Conservation (phyloP, 2,797 vertebrate genomes). For the Eidolon dupreanum region DNA sequence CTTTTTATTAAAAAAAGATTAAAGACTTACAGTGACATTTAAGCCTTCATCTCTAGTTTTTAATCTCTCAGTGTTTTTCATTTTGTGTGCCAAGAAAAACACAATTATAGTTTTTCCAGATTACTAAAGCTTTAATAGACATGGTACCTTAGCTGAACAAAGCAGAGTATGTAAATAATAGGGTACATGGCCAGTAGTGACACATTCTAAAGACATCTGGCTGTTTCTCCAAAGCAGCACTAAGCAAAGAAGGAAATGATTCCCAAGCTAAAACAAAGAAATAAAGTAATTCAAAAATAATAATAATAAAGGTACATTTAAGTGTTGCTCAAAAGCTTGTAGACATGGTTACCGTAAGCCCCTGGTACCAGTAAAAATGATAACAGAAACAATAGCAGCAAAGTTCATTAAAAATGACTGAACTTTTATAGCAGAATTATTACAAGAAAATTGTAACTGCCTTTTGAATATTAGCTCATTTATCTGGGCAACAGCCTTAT, state of each 20-base stretch:
- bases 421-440: not conserved
- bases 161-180: constrained; percentile 44
- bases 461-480: constrained; percentile 44
- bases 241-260: constrained; percentile 52
- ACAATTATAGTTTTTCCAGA: constrained; percentile 16
- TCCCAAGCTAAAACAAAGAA: constrained; percentile 50
- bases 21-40: constrained; percentile 43
- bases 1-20: constrained; percentile 13
- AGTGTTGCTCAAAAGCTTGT: constrained; percentile 20
- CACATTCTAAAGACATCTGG: constrained; percentile 44
- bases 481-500: not conserved
- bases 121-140: not conserved
- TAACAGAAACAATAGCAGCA: not conserved
- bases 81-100: not conserved
- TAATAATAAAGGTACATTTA: constrained; percentile 42
- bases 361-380: constrained; percentile 18
- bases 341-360: not conserved
- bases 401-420: constrained; percentile 51
- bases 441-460: not conserved
- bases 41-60: constrained; percentile 20
- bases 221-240: constrained; percentile 36
- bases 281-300: constrained; percentile 50
- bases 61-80: constrained; percentile 23
- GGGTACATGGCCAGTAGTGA: not conserved
- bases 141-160: not conserved